Conservation (phyloP, 2,888 invertebrate genomes). For the Lasioglossum zephyrum region DNA sequence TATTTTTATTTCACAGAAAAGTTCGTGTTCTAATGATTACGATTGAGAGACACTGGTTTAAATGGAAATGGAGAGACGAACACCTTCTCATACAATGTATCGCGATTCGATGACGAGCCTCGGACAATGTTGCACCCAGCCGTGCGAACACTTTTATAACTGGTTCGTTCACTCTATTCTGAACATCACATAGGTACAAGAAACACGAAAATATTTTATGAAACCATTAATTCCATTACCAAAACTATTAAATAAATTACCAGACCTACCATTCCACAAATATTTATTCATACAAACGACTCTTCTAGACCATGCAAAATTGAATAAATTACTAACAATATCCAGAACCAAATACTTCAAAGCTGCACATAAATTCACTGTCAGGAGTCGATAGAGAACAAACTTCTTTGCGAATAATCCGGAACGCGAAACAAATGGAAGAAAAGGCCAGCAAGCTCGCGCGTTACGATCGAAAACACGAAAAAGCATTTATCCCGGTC, state of each 20-base stretch:
- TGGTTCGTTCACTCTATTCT: not conserved
- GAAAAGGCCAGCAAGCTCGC: no score
- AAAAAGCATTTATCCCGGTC: not conserved
- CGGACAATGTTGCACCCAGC: slow-evolving; percentile 31
- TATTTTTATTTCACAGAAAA: not conserved
- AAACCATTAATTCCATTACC: not conserved
- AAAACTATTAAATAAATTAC: not conserved
- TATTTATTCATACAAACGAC: not conserved
- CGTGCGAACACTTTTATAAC: not conserved
- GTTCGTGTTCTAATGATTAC: not conserved
- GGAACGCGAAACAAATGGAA: not conserved
- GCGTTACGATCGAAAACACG: not conserved
- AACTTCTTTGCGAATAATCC: not conserved
- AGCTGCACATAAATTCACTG: not conserved
- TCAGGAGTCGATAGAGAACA: not conserved
- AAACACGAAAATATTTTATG: not conserved
- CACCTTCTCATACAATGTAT: slow-evolving; percentile 52
- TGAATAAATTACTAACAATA: not conserved
- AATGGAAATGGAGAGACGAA: slow-evolving; percentile 35
- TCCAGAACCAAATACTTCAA: not conserved
- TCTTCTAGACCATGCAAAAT: not conserved
- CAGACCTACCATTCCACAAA: not conserved
- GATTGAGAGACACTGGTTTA: slow-evolving; percentile 45
- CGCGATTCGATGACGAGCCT: not conserved
- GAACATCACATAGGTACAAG: not conserved